phyloP scores from a whole-genome alignment of 2,113 vertebrate genomes.

The Cyanoderma ruficeps region DNA sequence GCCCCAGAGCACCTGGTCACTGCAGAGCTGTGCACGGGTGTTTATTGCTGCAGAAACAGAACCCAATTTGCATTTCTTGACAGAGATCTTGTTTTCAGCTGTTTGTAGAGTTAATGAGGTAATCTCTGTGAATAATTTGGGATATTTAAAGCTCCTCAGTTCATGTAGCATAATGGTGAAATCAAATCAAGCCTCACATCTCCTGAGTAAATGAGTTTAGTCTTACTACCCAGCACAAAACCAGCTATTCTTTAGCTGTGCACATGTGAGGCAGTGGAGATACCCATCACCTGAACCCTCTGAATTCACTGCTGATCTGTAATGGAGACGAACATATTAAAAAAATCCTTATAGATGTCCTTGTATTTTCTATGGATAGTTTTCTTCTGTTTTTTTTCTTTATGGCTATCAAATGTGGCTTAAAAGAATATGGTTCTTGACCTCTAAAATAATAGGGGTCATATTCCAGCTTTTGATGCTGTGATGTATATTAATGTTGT shows the following conservation, averaged over 20 bases:
- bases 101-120: slow-evolving; percentile 29
- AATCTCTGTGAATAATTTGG: slow-evolving; percentile 45
- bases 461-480: neutral
- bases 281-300: neutral
- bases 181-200: slow-evolving; percentile 28
- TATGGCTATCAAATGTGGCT: neutral
- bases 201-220: slow-evolving; percentile 4
- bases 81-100: neutral
- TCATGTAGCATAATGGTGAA: neutral
- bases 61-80: neutral
- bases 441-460: slow-evolving; percentile 18
- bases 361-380: neutral
- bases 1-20: neutral
- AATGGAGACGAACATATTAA: neutral
- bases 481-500: slow-evolving; percentile 32
- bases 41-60: neutral
- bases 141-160: slow-evolving; percentile 52
- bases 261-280: neutral
- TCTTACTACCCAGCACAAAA: neutral
- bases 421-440: neutral
- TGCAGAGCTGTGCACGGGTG: neutral
- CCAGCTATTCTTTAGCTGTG: neutral
- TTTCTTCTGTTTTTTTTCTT: neutral
- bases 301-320: neutral
- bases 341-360: neutral